Conservation (phyloP, 1,140 invertebrate species). For the Brachionus plicatilis region DNA sequence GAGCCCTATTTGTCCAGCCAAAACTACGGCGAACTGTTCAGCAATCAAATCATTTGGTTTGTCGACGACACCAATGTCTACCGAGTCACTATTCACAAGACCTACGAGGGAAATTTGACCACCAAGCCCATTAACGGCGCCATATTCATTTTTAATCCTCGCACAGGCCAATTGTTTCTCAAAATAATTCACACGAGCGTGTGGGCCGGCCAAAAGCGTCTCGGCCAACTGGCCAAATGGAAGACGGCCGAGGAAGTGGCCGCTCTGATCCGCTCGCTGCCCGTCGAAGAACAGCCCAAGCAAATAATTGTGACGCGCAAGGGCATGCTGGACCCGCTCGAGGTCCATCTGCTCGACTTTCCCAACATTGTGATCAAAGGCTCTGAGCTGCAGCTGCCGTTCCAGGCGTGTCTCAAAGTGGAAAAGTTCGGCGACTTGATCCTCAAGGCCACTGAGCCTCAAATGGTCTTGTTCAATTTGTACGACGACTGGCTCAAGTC, state of each 20-base stretch:
- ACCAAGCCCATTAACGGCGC: conserved; percentile 99
- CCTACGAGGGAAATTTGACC: conserved; percentile 98
- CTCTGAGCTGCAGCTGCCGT: conserved; percentile 93
- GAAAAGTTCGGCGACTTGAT: conserved; percentile 99
- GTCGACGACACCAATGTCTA: conserved; percentile 99
- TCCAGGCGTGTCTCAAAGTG: conserved; percentile 97
- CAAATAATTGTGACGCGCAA: conserved; percentile 99
- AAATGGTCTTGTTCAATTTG: conserved; percentile 98
- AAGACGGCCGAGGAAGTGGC: conserved; percentile 99
- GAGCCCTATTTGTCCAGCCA: conserved; percentile 97
- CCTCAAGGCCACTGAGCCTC: conserved; percentile 96
- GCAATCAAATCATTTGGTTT: conserved; percentile 99
- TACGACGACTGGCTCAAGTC: conserved; percentile 98
- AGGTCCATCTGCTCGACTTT: conserved; percentile 71
- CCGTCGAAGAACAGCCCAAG: conserved; percentile 98
- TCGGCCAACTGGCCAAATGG: conserved; percentile 88
- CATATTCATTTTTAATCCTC: conserved; percentile 98
- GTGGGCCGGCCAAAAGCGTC: conserved; percentile 82
- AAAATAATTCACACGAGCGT: conserved; percentile 99
- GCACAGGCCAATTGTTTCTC: conserved; percentile 97
- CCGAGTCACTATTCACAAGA: conserved; percentile 98
- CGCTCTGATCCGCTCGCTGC: conserved; percentile 92
- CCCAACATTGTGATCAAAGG: conserved; percentile 99
- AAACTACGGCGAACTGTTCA: conserved; percentile 98
- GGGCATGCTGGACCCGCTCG: conserved; percentile 91